phyloP scores from a whole-genome alignment of 2,797 vertebrate genomes.

The Tiaroga cobitis region DNA sequence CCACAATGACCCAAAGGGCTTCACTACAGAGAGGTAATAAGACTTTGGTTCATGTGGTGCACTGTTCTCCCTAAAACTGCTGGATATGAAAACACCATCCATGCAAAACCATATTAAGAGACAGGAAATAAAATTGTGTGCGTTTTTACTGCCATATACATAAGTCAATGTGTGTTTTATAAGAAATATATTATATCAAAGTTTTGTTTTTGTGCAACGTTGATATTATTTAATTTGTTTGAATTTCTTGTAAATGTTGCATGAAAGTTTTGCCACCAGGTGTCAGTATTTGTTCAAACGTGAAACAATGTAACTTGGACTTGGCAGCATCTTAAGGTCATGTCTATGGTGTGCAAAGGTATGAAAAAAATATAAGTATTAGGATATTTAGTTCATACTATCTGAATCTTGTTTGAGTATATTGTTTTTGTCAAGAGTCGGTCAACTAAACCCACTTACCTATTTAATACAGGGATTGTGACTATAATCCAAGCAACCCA shows the following conservation, averaged over 20 bases:
- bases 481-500: not conserved
- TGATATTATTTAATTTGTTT: not conserved
- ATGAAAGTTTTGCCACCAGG: slow-evolving; percentile 34
- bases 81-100: not conserved
- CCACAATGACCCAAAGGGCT: slow-evolving; percentile 11
- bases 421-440: not conserved
- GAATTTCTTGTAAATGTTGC: not conserved
- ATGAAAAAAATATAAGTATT: not conserved
- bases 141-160: not conserved
- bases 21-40: slow-evolving; percentile 12
- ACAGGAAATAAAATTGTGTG: not conserved
- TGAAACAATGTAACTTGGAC: not conserved
- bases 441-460: not conserved
- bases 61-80: not conserved
- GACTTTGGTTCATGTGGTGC: slow-evolving; percentile 25
- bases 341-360: not conserved
- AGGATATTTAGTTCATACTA: not conserved
- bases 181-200: not conserved
- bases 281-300: slow-evolving; percentile 45
- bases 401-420: not conserved
- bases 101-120: not conserved
- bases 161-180: not conserved
- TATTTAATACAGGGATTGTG: not conserved
- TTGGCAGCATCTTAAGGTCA: slow-evolving; percentile 13
- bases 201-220: not conserved